A percentile compares a stretch with the other conserved stretches of the same genome.
phyloP scores from a whole-genome alignment of 2,113 vertebrate species.

The Pteronura brasiliensis region DNA sequence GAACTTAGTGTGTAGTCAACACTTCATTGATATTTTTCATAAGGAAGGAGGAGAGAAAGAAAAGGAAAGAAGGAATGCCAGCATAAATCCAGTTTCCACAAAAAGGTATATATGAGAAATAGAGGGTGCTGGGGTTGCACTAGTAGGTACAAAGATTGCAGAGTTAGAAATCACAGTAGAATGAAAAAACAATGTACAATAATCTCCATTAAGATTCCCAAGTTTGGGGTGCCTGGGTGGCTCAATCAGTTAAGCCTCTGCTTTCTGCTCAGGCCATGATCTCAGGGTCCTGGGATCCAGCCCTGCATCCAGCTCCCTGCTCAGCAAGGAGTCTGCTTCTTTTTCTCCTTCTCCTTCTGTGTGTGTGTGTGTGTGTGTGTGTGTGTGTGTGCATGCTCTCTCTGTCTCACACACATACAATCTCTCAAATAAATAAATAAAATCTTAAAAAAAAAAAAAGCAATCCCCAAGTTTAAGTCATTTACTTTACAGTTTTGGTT shows the following conservation, averaged over 20 bases:
- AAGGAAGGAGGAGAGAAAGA: not conserved
- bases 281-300: not conserved
- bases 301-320: not conserved
- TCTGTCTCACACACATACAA: not conserved
- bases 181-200: not conserved
- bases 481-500: not conserved
- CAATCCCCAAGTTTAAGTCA: not conserved
- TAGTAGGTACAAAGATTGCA: not conserved
- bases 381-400: no score
- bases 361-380: not conserved
- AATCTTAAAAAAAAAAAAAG: not conserved
- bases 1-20: not conserved
- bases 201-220: not conserved
- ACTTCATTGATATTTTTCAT: not conserved
- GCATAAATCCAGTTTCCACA: not conserved
- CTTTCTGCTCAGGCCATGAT: not conserved
- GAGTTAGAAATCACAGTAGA: not conserved
- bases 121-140: not conserved
- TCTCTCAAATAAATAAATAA: not conserved
- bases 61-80: not conserved
- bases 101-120: not conserved
- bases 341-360: not conserved
- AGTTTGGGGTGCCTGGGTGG: not conserved
- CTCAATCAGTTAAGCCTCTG: not conserved
- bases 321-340: not conserved